A percentile compares a stretch with the other conserved stretches of the same genome.
Conservation (phyloP, 2,797 vertebrate genomes). For the Chelon labrosus region DNA sequence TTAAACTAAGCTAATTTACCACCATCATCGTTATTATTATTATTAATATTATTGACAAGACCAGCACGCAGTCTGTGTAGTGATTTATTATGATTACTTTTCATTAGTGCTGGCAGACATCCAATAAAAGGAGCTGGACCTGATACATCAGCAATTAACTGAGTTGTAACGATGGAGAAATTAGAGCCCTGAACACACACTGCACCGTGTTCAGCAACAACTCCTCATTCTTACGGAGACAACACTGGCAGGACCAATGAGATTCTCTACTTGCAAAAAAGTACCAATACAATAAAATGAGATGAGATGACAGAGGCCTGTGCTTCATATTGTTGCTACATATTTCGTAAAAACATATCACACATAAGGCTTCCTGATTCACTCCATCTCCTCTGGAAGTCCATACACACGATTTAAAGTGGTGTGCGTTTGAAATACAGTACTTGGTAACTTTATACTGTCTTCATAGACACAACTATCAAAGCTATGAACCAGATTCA, state of each 20-base stretch:
- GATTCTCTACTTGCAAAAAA: neutral
- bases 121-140: constrained; percentile 17
- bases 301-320: too few relatives aligned
- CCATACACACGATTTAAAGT: constrained; percentile 2
- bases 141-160: constrained; percentile 36
- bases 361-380: constrained; percentile 4
- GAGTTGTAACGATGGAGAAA: constrained; percentile 21
- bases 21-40: constrained; percentile 2
- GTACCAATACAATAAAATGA: neutral
- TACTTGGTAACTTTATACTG: too few relatives aligned
- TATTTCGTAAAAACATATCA: constrained; percentile 7
- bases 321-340: neutral
- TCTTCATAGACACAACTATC: neutral
- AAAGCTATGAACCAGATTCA: constrained; percentile 3
- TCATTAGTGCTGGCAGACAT: constrained; percentile 25
- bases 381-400: constrained; percentile 8
- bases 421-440: neutral
- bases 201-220: constrained; percentile 8
- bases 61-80: constrained; percentile 5
- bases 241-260: neutral
- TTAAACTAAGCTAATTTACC: constrained; percentile 4
- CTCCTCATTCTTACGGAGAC: constrained; percentile 5
- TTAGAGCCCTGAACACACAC: constrained; percentile 35
- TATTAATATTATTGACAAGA: constrained; percentile 20
- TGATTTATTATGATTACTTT: constrained; percentile 39